phyloP scores from a whole-genome alignment of 2,113 vertebrate species.

The Entomyzon cyanotis region DNA sequence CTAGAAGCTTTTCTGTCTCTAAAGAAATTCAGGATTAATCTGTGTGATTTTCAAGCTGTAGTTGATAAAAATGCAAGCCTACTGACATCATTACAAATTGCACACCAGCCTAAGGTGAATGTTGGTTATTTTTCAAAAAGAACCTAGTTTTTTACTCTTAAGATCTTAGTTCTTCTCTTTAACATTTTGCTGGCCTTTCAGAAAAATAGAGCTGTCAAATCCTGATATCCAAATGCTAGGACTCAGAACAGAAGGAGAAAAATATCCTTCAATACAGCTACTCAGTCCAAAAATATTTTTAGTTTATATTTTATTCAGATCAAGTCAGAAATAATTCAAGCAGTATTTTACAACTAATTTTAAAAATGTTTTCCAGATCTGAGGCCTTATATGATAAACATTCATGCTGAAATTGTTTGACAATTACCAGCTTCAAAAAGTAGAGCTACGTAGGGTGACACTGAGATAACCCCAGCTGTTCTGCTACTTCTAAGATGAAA shows the following conservation, averaged over 20 bases:
- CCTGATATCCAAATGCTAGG: neutral
- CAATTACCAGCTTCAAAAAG: conserved; percentile 3
- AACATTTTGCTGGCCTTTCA: neutral
- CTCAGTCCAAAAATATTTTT: neutral
- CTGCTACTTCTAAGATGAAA: conserved; percentile 7
- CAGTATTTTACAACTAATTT: neutral
- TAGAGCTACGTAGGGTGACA: neutral
- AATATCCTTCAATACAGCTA: neutral
- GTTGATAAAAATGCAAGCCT: neutral
- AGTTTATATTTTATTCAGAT: neutral
- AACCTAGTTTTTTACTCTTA: neutral
- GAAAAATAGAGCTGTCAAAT: neutral
- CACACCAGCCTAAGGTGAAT: neutral
- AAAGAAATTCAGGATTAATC: neutral
- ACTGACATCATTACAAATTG: neutral
- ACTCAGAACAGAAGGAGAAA: neutral
- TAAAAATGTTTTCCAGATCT: neutral
- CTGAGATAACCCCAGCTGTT: neutral
- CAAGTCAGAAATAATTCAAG: neutral
- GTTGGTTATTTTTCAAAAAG: neutral
- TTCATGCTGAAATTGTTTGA: neutral
- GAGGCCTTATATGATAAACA: neutral
- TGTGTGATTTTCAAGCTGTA: neutral
- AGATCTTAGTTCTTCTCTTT: neutral
- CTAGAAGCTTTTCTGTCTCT: neutral